phyloP scores from a whole-genome alignment of 2,113 vertebrate species.

The Petrocephalus microphthalmus region DNA sequence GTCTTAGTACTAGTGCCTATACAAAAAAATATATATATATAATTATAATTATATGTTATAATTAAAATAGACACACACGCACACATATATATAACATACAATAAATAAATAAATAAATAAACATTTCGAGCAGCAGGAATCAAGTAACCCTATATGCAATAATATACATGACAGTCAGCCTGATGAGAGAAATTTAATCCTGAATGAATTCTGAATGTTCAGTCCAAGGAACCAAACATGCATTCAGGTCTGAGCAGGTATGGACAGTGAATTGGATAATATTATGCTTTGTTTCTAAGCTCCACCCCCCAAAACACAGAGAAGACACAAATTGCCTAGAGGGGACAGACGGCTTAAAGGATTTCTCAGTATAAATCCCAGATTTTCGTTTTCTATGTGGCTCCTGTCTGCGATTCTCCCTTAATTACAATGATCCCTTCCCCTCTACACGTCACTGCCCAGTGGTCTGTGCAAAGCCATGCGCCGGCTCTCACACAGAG shows the following conservation, averaged over 20 bases:
- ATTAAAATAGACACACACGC: no score
- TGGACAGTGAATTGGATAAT: not conserved
- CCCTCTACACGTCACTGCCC: not conserved
- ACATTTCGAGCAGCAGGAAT: no score
- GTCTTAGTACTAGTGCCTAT: no score
- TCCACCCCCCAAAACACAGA: not conserved
- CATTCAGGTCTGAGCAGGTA: not conserved
- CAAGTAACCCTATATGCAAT: no score
- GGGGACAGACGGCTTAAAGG: not conserved
- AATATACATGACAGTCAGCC: not conserved
- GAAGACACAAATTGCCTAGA: not conserved
- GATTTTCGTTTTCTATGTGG: constrained; percentile 4
- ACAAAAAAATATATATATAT: no score
- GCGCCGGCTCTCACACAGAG: not conserved
- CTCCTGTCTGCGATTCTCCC: not conserved
- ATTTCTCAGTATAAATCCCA: not conserved
- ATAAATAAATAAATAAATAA: no score
- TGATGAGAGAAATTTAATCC: not conserved
- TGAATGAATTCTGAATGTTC: not conserved
- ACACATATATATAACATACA: no score
- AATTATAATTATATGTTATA: no score
- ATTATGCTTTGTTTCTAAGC: not conserved
- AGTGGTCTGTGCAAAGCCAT: not conserved
- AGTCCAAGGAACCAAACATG: not conserved
- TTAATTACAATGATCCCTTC: not conserved